These are phyloP conservation scores for Cotesia chilonis DNA, from an alignment of 1,140 invertebrate genomes.

Conservation along the genomic window DNA sequence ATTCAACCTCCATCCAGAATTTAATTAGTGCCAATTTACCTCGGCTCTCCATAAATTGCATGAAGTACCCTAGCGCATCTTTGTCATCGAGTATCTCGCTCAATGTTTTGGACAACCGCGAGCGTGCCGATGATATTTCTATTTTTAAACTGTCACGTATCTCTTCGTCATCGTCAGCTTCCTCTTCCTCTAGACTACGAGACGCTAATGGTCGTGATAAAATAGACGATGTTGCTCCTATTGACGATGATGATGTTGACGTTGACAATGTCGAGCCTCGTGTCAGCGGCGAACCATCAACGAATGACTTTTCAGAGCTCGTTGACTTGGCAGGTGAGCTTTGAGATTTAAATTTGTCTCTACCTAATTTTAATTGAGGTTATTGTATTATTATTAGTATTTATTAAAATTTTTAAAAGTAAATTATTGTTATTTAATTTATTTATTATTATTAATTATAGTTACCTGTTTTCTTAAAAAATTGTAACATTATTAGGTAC, in stretches of 20 bases:
- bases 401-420: background rate
- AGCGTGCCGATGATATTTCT: slow-evolving; percentile 54
- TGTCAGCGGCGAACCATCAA: too few species aligned
- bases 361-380: slow-evolving; percentile 46
- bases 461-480: slow-evolving; percentile 65
- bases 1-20: slow-evolving; percentile 80
- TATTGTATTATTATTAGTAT: slow-evolving; percentile 1
- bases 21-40: slow-evolving; percentile 70
- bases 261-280: slow-evolving; percentile 29
- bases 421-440: slow-evolving; percentile 16
- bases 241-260: slow-evolving; percentile 42
- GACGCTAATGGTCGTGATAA: slow-evolving; percentile 20
- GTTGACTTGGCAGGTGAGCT: slow-evolving; percentile 45
- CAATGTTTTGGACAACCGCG: slow-evolving; percentile 72
- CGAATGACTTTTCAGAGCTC: slow-evolving; percentile 36
- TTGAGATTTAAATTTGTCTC: slow-evolving; percentile 49
- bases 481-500: slow-evolving; percentile 61
- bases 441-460: slow-evolving; percentile 5
- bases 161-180: slow-evolving; percentile 50
- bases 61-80: slow-evolving; percentile 76
- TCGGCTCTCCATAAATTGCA: slow-evolving; percentile 75
- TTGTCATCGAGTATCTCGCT: slow-evolving; percentile 74
- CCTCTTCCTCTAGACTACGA: slow-evolving; percentile 55
- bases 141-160: slow-evolving; percentile 36
- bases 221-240: slow-evolving; percentile 15